These are phyloP conservation scores for Acanthosepion lycidas DNA, from an alignment of 2,888 invertebrate species.

Conservation along the genomic window DNA sequence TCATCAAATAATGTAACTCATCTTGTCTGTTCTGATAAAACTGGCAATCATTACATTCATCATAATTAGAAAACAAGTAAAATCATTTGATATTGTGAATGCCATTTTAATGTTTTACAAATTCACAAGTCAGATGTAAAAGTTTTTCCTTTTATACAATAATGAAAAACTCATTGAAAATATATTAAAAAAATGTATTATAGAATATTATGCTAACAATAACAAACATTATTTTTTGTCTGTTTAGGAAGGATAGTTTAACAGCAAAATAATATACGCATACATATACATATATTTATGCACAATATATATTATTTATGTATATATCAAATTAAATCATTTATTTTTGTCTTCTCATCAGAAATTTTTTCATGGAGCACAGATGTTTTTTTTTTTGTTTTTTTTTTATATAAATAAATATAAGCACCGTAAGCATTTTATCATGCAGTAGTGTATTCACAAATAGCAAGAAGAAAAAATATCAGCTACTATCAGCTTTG, in stretches of 20 bases:
- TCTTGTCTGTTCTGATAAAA: too few species aligned
- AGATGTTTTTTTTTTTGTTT: background rate
- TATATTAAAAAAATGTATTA: background rate
- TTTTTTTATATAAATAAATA: background rate
- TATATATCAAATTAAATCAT: background rate
- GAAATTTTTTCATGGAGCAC: background rate
- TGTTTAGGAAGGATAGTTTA: slow-evolving; percentile 20
- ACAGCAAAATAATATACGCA: background rate
- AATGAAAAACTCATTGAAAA: background rate
- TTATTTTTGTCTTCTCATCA: background rate
- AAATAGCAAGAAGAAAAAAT: background rate
- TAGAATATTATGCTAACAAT: background rate
- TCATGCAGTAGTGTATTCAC: background rate
- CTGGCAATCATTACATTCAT: too few species aligned
- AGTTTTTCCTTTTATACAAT: background rate
- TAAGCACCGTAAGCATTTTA: background rate
- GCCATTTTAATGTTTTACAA: background rate
- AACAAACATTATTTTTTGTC: background rate
- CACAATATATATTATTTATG: too few species aligned
- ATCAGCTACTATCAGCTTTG: background rate
- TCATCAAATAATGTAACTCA: too few species aligned
- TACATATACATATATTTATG: background rate
- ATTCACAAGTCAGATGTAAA: background rate
- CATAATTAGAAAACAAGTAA: slow-evolving; percentile 48
- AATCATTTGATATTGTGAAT: slow-evolving; percentile 1